Percentiles rank a stretch among this genome's conserved stretches.
These are phyloP conservation scores for Phengaris alcon DNA, from an alignment of 2,888 invertebrate species.

Conservation along the genomic window DNA sequence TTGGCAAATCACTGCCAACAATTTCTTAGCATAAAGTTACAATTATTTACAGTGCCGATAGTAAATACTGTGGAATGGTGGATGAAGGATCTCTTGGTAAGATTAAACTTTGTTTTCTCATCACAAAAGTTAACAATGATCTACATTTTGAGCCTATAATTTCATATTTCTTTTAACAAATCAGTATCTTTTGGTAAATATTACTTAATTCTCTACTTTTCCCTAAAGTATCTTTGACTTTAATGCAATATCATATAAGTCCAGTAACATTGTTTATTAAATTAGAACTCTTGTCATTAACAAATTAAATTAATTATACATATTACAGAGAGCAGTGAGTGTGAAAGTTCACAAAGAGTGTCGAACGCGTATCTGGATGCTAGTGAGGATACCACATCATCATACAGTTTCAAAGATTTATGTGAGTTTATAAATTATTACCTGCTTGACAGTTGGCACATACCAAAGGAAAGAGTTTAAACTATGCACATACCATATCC, in stretches of 20 bases:
- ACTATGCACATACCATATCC: no score
- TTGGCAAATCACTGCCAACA: slow-evolving; percentile 51
- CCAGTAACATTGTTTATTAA: slow-evolving; percentile 37
- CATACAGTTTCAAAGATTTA: slow-evolving; percentile 63
- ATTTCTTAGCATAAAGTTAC: background rate
- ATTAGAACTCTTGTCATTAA: slow-evolving; percentile 35
- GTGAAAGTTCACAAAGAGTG: slow-evolving; percentile 75
- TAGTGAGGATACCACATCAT: slow-evolving; percentile 64
- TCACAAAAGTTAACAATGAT: background rate
- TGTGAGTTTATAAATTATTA: slow-evolving; percentile 51
- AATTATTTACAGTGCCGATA: slow-evolving; percentile 69
- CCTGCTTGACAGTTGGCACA: no score
- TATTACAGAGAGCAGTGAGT: slow-evolving; percentile 62
- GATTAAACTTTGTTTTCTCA: slow-evolving; percentile 36
- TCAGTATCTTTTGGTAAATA: background rate
- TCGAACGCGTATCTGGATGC: slow-evolving; percentile 77
- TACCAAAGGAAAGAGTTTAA: no score
- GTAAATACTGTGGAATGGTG: slow-evolving; percentile 70
- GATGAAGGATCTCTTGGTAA: slow-evolving; percentile 68
- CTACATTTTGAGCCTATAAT: background rate
- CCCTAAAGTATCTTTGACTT: background rate
- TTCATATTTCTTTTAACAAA: slow-evolving; percentile 28
- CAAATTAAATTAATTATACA: slow-evolving; percentile 46
- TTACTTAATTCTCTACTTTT: background rate
- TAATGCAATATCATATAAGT: background rate